Percentiles rank a stretch among this genome's conserved stretches.
Conservation (phyloP, 2,797 vertebrate species). For the Cossypha dichroa region DNA sequence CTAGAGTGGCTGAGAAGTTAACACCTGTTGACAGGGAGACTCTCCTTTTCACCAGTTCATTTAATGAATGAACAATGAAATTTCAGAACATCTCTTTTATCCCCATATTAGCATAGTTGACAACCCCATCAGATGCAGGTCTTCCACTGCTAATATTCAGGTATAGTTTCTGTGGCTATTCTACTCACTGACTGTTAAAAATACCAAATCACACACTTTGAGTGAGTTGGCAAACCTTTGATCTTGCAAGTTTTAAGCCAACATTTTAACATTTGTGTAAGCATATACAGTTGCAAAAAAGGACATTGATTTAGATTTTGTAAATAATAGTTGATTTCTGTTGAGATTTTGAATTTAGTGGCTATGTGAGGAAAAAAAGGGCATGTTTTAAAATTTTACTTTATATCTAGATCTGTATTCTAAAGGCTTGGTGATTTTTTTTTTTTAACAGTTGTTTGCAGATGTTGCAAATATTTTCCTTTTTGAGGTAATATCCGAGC, state of each 20-base stretch:
- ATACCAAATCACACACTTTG: background rate
- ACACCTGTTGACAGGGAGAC: background rate
- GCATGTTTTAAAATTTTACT: background rate
- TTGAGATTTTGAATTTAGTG: background rate
- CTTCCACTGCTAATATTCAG: background rate
- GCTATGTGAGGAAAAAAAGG: background rate
- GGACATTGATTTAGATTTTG: background rate
- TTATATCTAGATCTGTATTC: background rate
- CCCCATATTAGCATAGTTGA: background rate
- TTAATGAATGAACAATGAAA: background rate
- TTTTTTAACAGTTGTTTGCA: background rate
- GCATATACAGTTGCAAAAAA: background rate
- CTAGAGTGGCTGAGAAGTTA: background rate
- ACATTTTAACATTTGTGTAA: background rate
- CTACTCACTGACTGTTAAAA: background rate
- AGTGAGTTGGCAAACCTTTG: background rate
- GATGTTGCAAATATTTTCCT: background rate
- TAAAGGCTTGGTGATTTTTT: background rate
- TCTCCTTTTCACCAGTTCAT: background rate
- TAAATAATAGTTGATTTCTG: background rate
- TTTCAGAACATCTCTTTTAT: background rate
- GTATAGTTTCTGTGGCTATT: background rate
- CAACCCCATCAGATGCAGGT: background rate
- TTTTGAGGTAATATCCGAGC: background rate
- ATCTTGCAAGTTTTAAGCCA: background rate